Conservation (phyloP, 2,113 vertebrate species). For the Hyperopisus bebe region DNA sequence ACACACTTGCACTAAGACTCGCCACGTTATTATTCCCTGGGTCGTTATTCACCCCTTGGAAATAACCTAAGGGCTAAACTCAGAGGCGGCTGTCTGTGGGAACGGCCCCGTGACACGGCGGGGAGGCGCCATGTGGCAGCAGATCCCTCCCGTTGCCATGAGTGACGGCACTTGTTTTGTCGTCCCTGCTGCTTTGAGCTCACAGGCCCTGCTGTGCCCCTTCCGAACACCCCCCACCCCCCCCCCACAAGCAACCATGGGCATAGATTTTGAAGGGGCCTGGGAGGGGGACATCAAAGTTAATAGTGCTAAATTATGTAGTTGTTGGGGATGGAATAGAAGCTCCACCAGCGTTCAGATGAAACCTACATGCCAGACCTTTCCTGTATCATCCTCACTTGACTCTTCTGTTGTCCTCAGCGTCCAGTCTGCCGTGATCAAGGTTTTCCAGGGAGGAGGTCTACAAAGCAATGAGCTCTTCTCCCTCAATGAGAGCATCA, state of each 20-base stretch:
- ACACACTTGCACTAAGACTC: not conserved
- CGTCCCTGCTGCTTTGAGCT: not conserved
- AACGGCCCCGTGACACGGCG: not conserved
- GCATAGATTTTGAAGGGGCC: not conserved
- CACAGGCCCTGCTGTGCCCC: not conserved
- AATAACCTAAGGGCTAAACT: not conserved
- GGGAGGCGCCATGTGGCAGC: not conserved
- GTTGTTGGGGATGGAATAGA: not conserved
- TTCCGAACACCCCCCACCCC: not conserved
- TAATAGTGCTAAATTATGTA: not conserved
- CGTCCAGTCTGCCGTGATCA: slow-evolving; percentile 88
- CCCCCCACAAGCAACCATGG: not conserved
- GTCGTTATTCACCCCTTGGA: not conserved
- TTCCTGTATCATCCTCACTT: not conserved
- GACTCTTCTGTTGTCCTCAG: slow-evolving; percentile 49
- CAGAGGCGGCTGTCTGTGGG: not conserved
- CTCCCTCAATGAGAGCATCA: slow-evolving; percentile 86
- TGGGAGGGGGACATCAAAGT: slow-evolving; percentile 2
- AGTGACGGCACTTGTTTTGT: not conserved
- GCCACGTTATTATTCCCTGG: not conserved
- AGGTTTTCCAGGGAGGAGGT: slow-evolving; percentile 84
- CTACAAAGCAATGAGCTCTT: slow-evolving; percentile 83
- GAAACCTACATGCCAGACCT: not conserved
- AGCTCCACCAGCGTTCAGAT: not conserved
- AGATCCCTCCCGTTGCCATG: not conserved